Percentiles rank a stretch among this genome's conserved stretches.
Conservation (phyloP, 2,797 vertebrate genomes). For the Steatocranus sp. region DNA sequence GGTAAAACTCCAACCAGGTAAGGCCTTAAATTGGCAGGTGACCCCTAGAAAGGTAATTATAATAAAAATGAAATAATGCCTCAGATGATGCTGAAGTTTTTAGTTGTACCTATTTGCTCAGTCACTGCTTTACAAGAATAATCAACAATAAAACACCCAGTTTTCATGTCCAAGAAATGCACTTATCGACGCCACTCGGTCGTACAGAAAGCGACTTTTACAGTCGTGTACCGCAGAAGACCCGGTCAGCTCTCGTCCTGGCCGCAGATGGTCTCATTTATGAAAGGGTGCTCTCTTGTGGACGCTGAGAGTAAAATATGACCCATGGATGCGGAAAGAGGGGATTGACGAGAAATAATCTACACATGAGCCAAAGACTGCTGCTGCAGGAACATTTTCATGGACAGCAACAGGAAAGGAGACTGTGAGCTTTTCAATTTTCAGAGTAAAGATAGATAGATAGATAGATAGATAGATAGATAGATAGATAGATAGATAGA, state of each 20-base stretch:
- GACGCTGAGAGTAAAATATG: slow-evolving; percentile 42
- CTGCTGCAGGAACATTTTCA: neutral
- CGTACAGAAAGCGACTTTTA: neutral
- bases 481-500: neutral
- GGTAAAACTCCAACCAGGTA: neutral
- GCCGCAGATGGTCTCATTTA: slow-evolving; percentile 37
- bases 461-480: slow-evolving; percentile 19
- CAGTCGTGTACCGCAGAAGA: neutral
- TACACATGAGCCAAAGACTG: slow-evolving; percentile 7
- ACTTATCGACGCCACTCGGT: neutral
- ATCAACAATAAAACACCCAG: neutral
- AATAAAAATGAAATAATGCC: neutral
- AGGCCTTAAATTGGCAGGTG: neutral
- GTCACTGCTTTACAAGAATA: neutral
- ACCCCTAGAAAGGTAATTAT: neutral
- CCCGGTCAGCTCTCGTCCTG: neutral
- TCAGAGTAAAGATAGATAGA: neutral
- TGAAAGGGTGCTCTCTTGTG: slow-evolving; percentile 77
- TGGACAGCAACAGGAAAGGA: neutral
- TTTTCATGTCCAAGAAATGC: neutral
- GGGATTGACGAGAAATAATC: slow-evolving; percentile 36
- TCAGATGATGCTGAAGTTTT: neutral
- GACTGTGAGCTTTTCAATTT: neutral
- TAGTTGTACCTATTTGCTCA: neutral
- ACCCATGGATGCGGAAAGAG: neutral